Evolutionary conservation across 2,888 invertebrate genomes (phyloP), one percentile per base, ranked within the genome.

Genomic region (Drosophila quasianomalipes): DNA sequence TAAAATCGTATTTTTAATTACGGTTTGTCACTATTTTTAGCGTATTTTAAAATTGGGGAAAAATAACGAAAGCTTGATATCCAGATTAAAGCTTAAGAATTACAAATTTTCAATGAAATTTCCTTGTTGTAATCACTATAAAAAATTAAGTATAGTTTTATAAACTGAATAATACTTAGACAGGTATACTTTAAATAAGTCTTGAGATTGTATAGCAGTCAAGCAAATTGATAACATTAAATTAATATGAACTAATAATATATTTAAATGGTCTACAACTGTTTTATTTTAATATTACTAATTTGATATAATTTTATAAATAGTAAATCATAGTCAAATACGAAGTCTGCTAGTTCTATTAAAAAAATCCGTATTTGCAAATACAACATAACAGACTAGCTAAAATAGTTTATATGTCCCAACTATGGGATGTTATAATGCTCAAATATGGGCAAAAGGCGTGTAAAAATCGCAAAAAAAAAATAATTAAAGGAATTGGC

Each of bases 401-500:
- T 60, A 41, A 7, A 28, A 52, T 54, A 76, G 63, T 47, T 44
- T 47, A 53, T 41, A 57, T 67, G 30, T 57, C 35, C n/a, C 7
- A 39, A 54, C 19, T 51, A 41, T 37, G 22, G 19, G 49, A 22
- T 47, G 58, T 47, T 65, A 35, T 28, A 30, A 37, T 60, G n/a
- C 53, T 47, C 64, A 70, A 81, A 74, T 74, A 57, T 80, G 74
- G 70, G 66, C 82, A 74, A 79, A 69, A 58, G 70, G 59, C 73
- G 70, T 75, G 35, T 55, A 52, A 61, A 70, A 62, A 54, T 9
- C 28, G 6, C 30, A n/a, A 41, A 55, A 65, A 58, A 63, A 70
- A 70, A 22, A 2, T n/a, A 5, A 19, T 26, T 26, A 54, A 66
- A 55, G 60, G 70, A 77, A 70, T 65, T 78, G 74, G 74, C 82